These are phyloP conservation scores for Notiomystis cincta DNA, from an alignment of 2,113 vertebrate genomes.

Conservation along the genomic window DNA sequence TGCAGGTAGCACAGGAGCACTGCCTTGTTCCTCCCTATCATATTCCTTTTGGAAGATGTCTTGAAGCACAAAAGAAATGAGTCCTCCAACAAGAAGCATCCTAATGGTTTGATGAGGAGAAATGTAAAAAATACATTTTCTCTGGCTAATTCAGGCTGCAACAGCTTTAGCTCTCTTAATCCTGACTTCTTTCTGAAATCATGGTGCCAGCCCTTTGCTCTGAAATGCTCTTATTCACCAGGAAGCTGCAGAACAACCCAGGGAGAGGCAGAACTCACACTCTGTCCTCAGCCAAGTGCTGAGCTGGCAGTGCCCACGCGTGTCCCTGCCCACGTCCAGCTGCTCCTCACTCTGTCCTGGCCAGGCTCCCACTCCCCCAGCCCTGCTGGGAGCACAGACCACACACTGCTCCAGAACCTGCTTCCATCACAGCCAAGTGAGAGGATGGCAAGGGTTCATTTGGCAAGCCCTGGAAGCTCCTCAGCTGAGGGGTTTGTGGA, in stretches of 20 bases:
- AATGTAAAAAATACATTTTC: background rate
- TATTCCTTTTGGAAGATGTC: background rate
- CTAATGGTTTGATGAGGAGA: background rate
- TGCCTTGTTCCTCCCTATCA: background rate
- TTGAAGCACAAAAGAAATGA: background rate
- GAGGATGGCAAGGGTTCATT: background rate
- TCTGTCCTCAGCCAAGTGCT: background rate
- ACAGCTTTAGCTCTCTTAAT: background rate
- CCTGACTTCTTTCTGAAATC: background rate
- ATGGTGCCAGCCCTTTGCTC: background rate
- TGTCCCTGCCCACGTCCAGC: constrained; percentile 2
- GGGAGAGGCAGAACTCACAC: background rate
- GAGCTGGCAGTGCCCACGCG: background rate
- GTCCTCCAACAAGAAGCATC: background rate
- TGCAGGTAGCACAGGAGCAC: background rate
- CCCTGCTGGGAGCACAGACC: background rate
- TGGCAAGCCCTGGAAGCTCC: background rate
- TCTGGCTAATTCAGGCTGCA: background rate
- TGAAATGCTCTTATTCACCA: background rate
- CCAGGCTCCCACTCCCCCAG: background rate
- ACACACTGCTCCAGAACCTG: background rate
- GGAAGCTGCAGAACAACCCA: background rate
- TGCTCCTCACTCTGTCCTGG: background rate
- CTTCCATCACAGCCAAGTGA: background rate
- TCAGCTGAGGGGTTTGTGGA: background rate